A percentile compares a stretch with the other conserved stretches of the same genome.
Evolutionary conservation across 2,888 invertebrate species (phyloP).

Genomic region (Volucella zonaria): DNA sequence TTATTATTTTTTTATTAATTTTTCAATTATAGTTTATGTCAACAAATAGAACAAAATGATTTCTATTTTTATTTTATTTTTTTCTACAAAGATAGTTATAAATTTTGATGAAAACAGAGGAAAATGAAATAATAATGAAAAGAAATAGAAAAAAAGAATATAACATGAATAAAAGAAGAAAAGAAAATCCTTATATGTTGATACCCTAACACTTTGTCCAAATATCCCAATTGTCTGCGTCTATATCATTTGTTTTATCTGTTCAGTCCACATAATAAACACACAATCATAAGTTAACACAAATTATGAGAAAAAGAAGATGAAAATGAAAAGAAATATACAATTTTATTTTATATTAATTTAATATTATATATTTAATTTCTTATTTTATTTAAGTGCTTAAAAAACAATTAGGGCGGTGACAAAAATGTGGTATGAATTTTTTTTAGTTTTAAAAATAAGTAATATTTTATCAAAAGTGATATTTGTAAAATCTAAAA

Average conservation of each 20-base stretch:
- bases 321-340: slow-evolving; percentile 72
- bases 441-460: slow-evolving; percentile 22
- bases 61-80: slow-evolving; percentile 62
- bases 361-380: slow-evolving; percentile 56
- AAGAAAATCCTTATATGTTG: slow-evolving; percentile 80
- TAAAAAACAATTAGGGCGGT: neutral
- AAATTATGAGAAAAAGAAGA: slow-evolving; percentile 66
- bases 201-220: slow-evolving; percentile 84
- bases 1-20: slow-evolving; percentile 50
- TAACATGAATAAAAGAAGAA: slow-evolving; percentile 71
- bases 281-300: slow-evolving; percentile 77
- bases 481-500: neutral
- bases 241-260: slow-evolving; percentile 88
- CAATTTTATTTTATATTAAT: slow-evolving; percentile 43
- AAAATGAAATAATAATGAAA: slow-evolving; percentile 45
- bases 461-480: slow-evolving; percentile 38
- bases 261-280: slow-evolving; percentile 80
- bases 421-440: neutral
- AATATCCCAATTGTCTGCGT: slow-evolving; percentile 91
- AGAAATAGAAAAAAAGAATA: slow-evolving; percentile 59
- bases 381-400: slow-evolving; percentile 49
- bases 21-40: slow-evolving; percentile 9
- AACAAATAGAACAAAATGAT: slow-evolving; percentile 54
- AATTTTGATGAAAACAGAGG: slow-evolving; percentile 25
- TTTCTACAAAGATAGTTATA: slow-evolving; percentile 74